Evolutionary conservation across 2,797 vertebrate genomes (phyloP).

Genomic region (Leucoraja ocellata): DNA sequence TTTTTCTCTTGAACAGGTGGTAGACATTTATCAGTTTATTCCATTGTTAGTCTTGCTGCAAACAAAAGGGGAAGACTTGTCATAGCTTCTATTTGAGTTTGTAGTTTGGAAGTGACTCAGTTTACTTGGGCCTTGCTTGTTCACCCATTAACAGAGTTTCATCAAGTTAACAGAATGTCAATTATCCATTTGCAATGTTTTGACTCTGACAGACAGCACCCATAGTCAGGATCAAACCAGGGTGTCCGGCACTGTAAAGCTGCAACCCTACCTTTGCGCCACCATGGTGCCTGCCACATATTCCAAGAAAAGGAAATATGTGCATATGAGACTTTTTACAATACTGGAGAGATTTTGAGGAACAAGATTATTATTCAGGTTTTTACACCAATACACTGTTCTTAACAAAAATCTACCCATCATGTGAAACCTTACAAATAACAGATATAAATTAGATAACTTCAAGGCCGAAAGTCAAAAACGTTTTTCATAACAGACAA

Average conservation of each 20-base stretch:
- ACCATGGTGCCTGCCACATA: background rate
- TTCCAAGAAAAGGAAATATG: background rate
- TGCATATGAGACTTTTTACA: background rate
- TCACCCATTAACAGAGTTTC: background rate
- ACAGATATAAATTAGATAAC: no score
- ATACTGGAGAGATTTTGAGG: no score
- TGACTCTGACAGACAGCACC: background rate
- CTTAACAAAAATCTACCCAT: no score
- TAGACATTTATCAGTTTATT: background rate
- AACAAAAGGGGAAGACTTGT: constrained; percentile 2
- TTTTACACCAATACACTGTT: no score
- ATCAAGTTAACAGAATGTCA: background rate
- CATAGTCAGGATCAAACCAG: no score
- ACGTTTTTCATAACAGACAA: no score
- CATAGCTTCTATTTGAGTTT: background rate
- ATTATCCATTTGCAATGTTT: background rate
- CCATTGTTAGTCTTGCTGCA: background rate
- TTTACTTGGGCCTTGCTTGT: background rate
- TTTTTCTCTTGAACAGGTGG: background rate
- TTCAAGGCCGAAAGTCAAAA: no score
- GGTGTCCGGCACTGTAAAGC: no score
- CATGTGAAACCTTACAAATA: no score
- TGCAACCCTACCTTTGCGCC: no score
- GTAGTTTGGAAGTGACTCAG: background rate
- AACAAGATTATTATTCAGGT: no score